Base-by-base conservation (phyloP, 2,888 invertebrate species). In the Spodoptera littoralis region DNA sequence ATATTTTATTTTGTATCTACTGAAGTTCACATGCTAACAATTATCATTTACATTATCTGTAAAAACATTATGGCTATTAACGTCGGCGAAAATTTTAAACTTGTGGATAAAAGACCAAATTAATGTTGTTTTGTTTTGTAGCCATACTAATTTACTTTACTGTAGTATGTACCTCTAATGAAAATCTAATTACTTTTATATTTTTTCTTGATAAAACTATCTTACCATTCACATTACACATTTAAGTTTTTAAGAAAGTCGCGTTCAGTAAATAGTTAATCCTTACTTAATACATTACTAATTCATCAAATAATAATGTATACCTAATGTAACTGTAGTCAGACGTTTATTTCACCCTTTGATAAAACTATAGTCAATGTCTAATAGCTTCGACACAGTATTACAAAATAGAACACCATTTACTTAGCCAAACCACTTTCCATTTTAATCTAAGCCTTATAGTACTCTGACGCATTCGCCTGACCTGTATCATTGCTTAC, bases 11-110 rank as follows among this genome's bases (percentile, higher is more conserved):
- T 36, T 36, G 53, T 52, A n/a, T n/a, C n/a, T n/a, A 46, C 56
- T 62, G 30, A 65, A 60, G 63, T 71, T 73, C 65, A 24, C 55
- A 73, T 66, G 49, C 58, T 46, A 59, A 61, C 11, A 54, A 59
- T 61, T 56, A 64, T 49, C 47, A 52, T 70, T 51, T 44, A 47
- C 43, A 56, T 57, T 50, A 65, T 49, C 46, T 41, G 22, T 48
- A 65, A 22, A 13, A 1, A 44, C 44, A 41, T 43, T 57, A 54
- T 46, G 11, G 41, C 13, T 47, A 11, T 36, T 36, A 36, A 9
- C 30, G 57, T 13, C 76, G 59, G 56, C 59, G 24, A 18, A 45
- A 48, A 60, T 60, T 60, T 75, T 71, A 59, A 68, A 60, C 45
- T 61, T 54, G 22, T 24, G 36, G 9, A 36, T 9, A 36, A 36